Evolutionary conservation across 2,797 vertebrate species (phyloP).

Genomic region (Poecilia gillii): DNA sequence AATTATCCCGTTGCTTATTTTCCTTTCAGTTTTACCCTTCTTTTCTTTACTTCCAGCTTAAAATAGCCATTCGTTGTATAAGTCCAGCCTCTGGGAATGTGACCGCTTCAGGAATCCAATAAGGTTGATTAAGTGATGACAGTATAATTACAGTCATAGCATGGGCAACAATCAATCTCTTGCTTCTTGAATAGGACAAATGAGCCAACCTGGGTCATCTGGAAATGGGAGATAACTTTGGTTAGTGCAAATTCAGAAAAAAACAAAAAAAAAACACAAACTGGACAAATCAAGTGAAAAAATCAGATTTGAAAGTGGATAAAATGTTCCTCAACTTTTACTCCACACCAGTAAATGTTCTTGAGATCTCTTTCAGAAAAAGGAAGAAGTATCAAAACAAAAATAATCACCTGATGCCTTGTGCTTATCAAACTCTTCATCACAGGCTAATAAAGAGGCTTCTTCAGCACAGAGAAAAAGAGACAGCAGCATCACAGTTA

Average conservation of each 20-base stretch:
- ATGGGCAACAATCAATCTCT: conserved; percentile 74
- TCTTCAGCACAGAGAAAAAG: background rate
- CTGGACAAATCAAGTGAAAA: background rate
- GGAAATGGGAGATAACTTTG: background rate
- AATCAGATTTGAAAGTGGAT: background rate
- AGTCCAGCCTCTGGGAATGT: conserved; percentile 29
- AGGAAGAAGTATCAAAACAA: background rate
- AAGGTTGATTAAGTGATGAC: conserved; percentile 82
- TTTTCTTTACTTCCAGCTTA: conserved; percentile 1
- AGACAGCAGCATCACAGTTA: background rate
- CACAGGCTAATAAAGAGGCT: background rate
- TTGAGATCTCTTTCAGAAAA: background rate
- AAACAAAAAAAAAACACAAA: background rate
- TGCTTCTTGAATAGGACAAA: conserved; percentile 76
- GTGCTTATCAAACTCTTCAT: background rate
- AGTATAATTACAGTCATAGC: conserved; percentile 79
- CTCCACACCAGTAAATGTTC: background rate
- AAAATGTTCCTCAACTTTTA: background rate
- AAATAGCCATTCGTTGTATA: background rate
- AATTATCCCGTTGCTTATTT: background rate
- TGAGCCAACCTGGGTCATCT: conserved; percentile 70
- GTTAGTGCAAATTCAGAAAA: background rate
- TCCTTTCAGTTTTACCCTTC: background rate
- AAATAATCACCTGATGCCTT: background rate
- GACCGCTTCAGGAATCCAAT: conserved; percentile 78